These are phyloP conservation scores for Physella acuta DNA, from an alignment of 1,140 invertebrate species.

Conservation along the genomic window DNA sequence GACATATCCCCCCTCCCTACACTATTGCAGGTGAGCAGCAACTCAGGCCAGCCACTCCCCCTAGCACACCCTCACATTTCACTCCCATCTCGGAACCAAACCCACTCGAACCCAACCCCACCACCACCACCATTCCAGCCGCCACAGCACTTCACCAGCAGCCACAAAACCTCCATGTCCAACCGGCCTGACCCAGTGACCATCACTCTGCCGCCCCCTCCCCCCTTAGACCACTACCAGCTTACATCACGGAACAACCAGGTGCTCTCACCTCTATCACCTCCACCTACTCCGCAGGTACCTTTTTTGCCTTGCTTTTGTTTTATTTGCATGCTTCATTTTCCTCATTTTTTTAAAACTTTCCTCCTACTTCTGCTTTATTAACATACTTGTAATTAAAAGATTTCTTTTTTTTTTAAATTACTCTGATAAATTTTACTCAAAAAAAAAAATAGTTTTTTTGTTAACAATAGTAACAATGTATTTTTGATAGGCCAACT, in stretches of 20 bases:
- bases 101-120: background rate
- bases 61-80: slow-evolving; percentile 12
- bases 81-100: background rate
- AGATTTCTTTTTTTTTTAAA: too few relatives aligned
- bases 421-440: too few relatives aligned
- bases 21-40: slow-evolving; percentile 15
- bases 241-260: slow-evolving; percentile 1
- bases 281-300: slow-evolving; percentile 23
- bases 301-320: background rate
- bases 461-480: too few relatives aligned
- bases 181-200: slow-evolving; percentile 8
- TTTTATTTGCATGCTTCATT: slow-evolving; percentile 2
- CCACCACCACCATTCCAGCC: slow-evolving; percentile 21
- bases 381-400: too few relatives aligned
- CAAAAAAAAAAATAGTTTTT: too few relatives aligned
- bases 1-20: background rate
- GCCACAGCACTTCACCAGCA: slow-evolving; percentile 2
- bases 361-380: too few relatives aligned
- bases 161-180: background rate
- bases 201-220: slow-evolving; percentile 18
- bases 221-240: slow-evolving; percentile 7
- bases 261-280: slow-evolving; percentile 21
- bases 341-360: background rate
- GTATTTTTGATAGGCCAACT: too few relatives aligned
- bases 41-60: background rate